Base-by-base conservation (phyloP, 2,113 vertebrate genomes). In the Osmerus eperlanus region DNA sequence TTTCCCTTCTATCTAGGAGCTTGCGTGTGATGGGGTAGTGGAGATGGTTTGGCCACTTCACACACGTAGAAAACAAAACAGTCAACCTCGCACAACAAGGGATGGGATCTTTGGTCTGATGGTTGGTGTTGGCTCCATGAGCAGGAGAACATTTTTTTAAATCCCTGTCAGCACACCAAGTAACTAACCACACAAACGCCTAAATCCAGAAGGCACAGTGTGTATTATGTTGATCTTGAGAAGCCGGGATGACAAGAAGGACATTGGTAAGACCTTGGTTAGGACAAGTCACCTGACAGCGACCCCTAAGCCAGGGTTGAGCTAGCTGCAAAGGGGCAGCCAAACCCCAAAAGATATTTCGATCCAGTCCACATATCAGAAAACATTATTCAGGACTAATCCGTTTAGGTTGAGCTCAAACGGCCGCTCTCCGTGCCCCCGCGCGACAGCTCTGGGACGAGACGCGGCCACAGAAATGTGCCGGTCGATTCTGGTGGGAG, bases 271-370 rank as follows among this genome's bases (percentile, higher is more conserved):
- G 14, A 64, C 61, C 28, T 25, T 13, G 19, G 11, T 25, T 13
- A 62, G 16, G 25, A 32, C 28, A 23, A 7, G 28, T 64, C 61
- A 64, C 25, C 14, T 36, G 14, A 64, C 61, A 54, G 15, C 28
- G 29, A 64, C 61, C 14, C 14, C 14, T 64, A 12, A 41, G 61
- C 61, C 28, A 64, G 4, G 15, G 60, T 4, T 25, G 21, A 62
- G 12, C 60, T 29, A 28, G 28, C 16, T 11, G 61, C 36, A 21
- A 36, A 64, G 32, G 61, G 61, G 12, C 29, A 36, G 52, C 69
- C 60, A 65, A 78, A 74, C 63, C 51, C 66, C 61, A 67, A n/a
- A 29, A 51, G 25, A 65, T 75, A 61, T 76, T 71, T 66, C 76
- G 32, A 14, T 51, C 51, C 62, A 55, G 68, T 62, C 58, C 53